Conservation (phyloP, 2,888 invertebrate species). For the Lysandra coridon region DNA sequence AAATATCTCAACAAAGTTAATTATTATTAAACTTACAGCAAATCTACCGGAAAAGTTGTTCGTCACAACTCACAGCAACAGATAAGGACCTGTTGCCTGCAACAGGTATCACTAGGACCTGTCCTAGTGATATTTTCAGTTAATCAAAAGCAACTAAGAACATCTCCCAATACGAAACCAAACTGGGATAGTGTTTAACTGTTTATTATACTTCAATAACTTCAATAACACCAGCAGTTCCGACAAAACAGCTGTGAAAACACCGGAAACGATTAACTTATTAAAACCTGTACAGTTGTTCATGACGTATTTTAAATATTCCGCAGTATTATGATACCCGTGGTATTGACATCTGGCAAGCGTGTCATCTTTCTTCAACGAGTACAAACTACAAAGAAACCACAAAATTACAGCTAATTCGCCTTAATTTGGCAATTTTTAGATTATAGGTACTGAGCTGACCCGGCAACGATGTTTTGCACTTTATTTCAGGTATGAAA, state of each 20-base stretch:
- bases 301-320: not conserved
- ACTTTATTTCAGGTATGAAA: not conserved
- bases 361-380: conserved; percentile 29
- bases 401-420: conserved; percentile 14
- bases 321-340: conserved; percentile 36
- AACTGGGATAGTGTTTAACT: not conserved
- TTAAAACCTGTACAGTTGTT: not conserved
- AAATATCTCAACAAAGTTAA: no score
- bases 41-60: no score
- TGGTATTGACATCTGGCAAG: conserved; percentile 40
- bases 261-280: not conserved
- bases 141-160: no score
- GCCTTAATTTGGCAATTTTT: not conserved
- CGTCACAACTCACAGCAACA: no score
- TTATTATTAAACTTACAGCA: no score
- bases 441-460: not conserved
- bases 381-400: conserved; percentile 8
- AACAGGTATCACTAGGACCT: no score
- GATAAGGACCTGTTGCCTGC: no score
- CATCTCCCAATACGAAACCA: no score
- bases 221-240: not conserved
- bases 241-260: not conserved
- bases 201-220: not conserved
- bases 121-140: no score
- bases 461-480: no score